Conservation (phyloP, 2,888 invertebrate species). For the Eremobia ochroleuca region DNA sequence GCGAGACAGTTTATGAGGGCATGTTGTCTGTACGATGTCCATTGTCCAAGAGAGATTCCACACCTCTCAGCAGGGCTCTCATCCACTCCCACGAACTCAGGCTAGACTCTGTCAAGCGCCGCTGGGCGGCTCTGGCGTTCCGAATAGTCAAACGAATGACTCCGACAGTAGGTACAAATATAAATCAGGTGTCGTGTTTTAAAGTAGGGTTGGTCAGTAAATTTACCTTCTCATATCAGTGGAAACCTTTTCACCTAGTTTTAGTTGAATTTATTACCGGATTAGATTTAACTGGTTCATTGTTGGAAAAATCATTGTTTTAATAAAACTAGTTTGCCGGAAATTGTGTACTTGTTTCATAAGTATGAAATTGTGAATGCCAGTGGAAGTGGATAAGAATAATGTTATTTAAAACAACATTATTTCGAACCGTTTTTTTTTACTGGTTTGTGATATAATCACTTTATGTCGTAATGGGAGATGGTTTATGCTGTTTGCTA, state of each 20-base stretch:
- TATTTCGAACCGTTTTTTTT: neutral
- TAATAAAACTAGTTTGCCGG: slow-evolving; percentile 14
- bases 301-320: slow-evolving; percentile 31
- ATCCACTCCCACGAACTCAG: no score
- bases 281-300: slow-evolving; percentile 33
- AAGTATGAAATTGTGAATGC: neutral
- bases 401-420: neutral
- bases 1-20: no score
- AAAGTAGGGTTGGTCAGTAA: slow-evolving; percentile 27
- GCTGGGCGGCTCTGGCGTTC: no score
- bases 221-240: slow-evolving; percentile 44
- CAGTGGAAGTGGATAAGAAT: neutral
- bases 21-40: no score
- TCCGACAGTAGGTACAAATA: slow-evolving; percentile 9
- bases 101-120: no score
- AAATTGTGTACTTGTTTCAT: slow-evolving; percentile 15
- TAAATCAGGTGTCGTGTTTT: slow-evolving; percentile 51
- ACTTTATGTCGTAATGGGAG: neutral
- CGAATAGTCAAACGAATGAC: no score
- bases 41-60: no score
- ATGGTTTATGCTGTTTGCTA: no score
- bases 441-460: no score
- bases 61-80: no score
- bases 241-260: slow-evolving; percentile 56
- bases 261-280: slow-evolving; percentile 49